Base-by-base conservation (phyloP, 1,140 invertebrate genomes). In the Eriosoma lanigerum region DNA sequence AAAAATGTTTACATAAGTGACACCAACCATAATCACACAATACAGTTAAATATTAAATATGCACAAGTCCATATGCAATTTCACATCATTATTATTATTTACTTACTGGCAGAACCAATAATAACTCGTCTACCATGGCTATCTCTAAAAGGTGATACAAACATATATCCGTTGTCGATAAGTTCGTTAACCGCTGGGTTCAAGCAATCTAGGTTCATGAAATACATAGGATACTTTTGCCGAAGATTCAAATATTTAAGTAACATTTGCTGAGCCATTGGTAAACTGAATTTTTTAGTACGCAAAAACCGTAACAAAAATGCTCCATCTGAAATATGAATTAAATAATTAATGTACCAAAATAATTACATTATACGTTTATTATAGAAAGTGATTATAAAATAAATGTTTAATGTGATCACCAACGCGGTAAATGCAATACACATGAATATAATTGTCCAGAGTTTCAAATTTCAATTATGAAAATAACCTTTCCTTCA, bases 231-330 rank as follows among this genome's bases (percentile, higher is more conserved):
- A 83, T 91, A 91, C 29, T 87, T 89, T 83, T 90, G 89, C 52
- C 91, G 87, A 73, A 94, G 88, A 83, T 91, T 91, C 70, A 95
- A 88, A 85, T 94, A 95, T 83, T 93, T 94, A 13, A 94, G 87
- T 12, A 96, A 84, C 13, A 90, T 91, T 83, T 93, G 90, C 84
- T 94, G 90, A 0, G 93, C 91, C 88, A 93, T 90, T 1, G 91
- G 91, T 21, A 95, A 88, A 83, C 91, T 92, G 86, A 91, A 94
- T 85, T 94, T 94, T 84, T 93, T 92, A 58, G 90, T 88, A 3
- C 93, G 88, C 66, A 94, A 86, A 84, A 94, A 95, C 54, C 93
- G 87, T 52, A 94, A 86, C 81, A 94, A 86, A 85, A 94, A 95
- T 78, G 86, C 88, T 60, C 90, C 89, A 86, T 94, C 93, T 90